These are phyloP conservation scores for Hirtodrosophila histrioides DNA, from an alignment of 2,888 invertebrate species.

Conservation along the genomic window DNA sequence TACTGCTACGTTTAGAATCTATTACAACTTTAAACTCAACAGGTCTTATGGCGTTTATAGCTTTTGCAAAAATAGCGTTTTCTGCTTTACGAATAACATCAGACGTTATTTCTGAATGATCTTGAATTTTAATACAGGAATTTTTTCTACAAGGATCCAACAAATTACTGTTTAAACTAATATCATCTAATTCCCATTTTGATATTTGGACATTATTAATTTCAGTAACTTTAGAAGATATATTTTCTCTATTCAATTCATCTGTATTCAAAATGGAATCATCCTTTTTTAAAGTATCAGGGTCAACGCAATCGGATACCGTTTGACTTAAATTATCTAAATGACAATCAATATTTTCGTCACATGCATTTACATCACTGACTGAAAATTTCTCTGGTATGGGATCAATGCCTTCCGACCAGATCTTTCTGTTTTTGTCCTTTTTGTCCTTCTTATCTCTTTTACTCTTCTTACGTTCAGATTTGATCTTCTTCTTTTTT, in stretches of 20 bases:
- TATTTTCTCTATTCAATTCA: conserved; percentile 17
- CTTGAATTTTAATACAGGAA: conserved; percentile 82
- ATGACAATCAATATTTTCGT: conserved; percentile 24
- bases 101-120: conserved; percentile 89
- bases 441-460: conserved; percentile 72
- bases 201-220: conserved; percentile 89
- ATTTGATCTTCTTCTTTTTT: conserved; percentile 67
- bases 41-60: conserved; percentile 91
- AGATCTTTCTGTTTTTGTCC: conserved; percentile 43
- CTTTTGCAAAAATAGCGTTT: conserved; percentile 95
- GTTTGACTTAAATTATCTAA: conserved; percentile 26
- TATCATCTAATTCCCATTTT: conserved; percentile 96
- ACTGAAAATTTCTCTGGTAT: conserved; percentile 32
- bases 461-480: conserved; percentile 75
- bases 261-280: conserved; percentile 79
- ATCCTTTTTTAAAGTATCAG: conserved; percentile 51
- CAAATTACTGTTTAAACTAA: conserved; percentile 86
- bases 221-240: conserved; percentile 65
- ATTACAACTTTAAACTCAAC: conserved; percentile 86
- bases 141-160: conserved; percentile 85
- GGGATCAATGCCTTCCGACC: conserved; percentile 27
- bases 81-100: conserved; percentile 96
- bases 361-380: conserved; percentile 8
- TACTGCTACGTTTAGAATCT: conserved; percentile 84
- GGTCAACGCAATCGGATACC: conserved; percentile 17